Conservation (phyloP, 2,797 vertebrate genomes). For the Myotis findleyi region DNA sequence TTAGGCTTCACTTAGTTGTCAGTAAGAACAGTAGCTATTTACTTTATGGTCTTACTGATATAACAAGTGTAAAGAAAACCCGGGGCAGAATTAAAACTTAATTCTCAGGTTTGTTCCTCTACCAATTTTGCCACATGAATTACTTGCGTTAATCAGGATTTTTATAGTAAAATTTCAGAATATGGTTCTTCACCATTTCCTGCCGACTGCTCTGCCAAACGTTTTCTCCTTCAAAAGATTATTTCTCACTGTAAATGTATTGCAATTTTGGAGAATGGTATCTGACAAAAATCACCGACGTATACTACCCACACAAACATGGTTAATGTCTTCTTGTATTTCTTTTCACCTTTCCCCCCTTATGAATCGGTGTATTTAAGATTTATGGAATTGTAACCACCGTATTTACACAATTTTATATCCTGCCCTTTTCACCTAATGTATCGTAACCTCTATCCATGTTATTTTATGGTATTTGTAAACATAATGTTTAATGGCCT, state of each 20-base stretch:
- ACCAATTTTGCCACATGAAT: slow-evolving; percentile 16
- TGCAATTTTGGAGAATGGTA: slow-evolving; percentile 9
- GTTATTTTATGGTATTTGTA: slow-evolving; percentile 69
- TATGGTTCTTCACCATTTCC: slow-evolving; percentile 60
- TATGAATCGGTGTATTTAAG: slow-evolving; percentile 42
- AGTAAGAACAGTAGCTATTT: slow-evolving; percentile 76
- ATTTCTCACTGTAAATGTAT: background rate
- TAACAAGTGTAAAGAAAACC: slow-evolving; percentile 75
- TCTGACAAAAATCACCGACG: background rate
- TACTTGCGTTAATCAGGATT: background rate
- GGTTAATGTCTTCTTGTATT: slow-evolving; percentile 39
- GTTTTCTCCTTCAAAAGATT: slow-evolving; percentile 26
- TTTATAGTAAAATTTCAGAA: slow-evolving; percentile 73
- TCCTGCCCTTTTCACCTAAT: slow-evolving; percentile 48
- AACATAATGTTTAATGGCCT: slow-evolving; percentile 65
- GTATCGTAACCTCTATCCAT: background rate
- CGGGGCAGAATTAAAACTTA: slow-evolving; percentile 13
- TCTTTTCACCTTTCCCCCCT: slow-evolving; percentile 19
- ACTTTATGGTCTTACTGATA: slow-evolving; percentile 76
- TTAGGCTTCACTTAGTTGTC: slow-evolving; percentile 78
- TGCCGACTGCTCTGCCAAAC: background rate
- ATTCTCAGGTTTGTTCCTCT: slow-evolving; percentile 2
- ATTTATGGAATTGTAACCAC: slow-evolving; percentile 53
- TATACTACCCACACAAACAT: background rate
- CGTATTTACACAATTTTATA: slow-evolving; percentile 62